Conservation (phyloP, 2,888 invertebrate species). For the Phania funesta region DNA sequence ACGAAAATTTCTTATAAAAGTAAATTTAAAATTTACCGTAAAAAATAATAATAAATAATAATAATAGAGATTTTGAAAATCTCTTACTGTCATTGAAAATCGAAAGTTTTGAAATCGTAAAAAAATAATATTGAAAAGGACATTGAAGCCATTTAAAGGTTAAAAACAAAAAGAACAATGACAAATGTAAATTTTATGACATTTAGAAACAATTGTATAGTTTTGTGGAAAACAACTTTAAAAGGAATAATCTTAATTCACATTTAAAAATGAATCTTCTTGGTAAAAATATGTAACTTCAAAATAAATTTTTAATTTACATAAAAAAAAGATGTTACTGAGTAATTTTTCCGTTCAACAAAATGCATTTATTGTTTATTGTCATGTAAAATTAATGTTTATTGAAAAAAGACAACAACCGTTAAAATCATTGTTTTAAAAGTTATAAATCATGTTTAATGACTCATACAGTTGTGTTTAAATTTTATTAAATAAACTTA, state of each 20-base stretch:
- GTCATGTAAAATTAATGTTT: conserved; percentile 12
- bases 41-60: too few species aligned
- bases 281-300: not conserved
- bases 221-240: conserved; percentile 4
- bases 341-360: not conserved
- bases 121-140: not conserved
- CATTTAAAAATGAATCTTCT: not conserved
- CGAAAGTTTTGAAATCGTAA: not conserved
- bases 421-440: conserved; percentile 24
- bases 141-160: not conserved
- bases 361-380: conserved; percentile 16
- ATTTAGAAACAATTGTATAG: conserved; percentile 43
- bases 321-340: conserved; percentile 35
- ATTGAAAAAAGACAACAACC: not conserved
- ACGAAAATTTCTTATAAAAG: too few species aligned
- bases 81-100: not conserved
- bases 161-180: conserved; percentile 6
- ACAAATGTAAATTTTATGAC: conserved; percentile 29
- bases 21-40: too few species aligned
- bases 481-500: conserved; percentile 1
- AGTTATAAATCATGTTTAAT: conserved; percentile 35
- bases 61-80: too few species aligned
- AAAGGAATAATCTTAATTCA: conserved; percentile 20
- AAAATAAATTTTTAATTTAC: conserved; percentile 10
- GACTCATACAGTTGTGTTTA: conserved; percentile 16